Evolutionary conservation across 2,888 invertebrate genomes (phyloP), one percentile per base, ranked within the genome.

Genomic region (Ametastegia equiseti): DNA sequence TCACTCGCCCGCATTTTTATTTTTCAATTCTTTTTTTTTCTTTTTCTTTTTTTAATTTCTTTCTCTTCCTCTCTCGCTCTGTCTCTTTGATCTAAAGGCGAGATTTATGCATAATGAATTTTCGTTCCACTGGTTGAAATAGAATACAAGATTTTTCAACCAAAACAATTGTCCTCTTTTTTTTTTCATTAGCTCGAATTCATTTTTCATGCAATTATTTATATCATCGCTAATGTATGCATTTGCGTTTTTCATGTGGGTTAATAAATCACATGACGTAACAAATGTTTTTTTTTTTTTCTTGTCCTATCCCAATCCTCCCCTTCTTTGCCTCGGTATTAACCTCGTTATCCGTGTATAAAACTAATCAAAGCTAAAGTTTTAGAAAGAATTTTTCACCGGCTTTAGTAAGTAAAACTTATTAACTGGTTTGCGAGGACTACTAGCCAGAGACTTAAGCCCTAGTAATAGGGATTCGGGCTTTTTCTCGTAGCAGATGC

Each of bases 401-500:
- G 7, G 71, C 71, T 71, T 47, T 47, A 42, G 45, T 36, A 13
- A 15, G 60, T 60, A 45, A 71, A 71, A 71, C 71, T 71, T 71
- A 71, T 71, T 71, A 71, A 71, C 71, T 47, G 67, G 67, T 67
- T 67, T 39, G 39, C 39, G 19, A 19, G 39, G 23, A 19, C 67
- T 15, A 54, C n/a, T 39, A 60, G 15, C 71, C 67, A 42, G 39
- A 33, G 39, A 39, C 36, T 67, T 39, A 67, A 36, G 36, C 67
- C 67, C 19, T 67, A 67, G 67, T 67, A 67, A 67, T 67, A 39
- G 67, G 67, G 67, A 67, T 67, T 67, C 60, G 30, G 60, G 30
- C 13, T 30, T 60, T 15, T 27, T 27, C 13, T 13, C 13, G 30
- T 60, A 65, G 15, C 36, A 65, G 6, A 11, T 39, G n/a, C 39